Conservation (phyloP, 1,140 invertebrate species). For the Nasonia giraulti region DNA sequence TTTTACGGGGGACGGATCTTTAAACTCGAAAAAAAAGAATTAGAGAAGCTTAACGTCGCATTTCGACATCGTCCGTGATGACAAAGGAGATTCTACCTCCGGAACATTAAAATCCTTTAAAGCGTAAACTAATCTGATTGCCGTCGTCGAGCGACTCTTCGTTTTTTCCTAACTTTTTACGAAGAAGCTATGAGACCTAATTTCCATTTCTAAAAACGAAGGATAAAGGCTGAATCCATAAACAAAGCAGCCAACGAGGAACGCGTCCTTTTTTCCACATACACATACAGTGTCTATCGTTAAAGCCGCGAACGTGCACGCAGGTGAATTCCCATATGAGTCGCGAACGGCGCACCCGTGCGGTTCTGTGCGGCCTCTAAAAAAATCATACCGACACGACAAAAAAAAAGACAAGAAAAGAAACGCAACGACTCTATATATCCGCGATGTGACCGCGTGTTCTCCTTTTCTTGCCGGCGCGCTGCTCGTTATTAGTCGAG, state of each 20-base stretch:
- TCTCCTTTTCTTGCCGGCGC: neutral
- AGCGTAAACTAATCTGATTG: no score
- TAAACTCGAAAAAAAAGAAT: no score
- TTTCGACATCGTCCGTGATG: no score
- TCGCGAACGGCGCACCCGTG: neutral
- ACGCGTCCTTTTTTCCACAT: neutral
- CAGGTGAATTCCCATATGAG: constrained; percentile 7
- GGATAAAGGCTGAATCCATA: neutral
- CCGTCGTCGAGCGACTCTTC: no score
- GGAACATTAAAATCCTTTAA: no score
- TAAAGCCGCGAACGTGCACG: neutral
- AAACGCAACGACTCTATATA: neutral
- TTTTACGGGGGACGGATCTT: no score
- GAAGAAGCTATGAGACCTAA: no score
- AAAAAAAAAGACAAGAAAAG: neutral
- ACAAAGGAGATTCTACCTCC: no score
- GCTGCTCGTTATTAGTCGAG: neutral
- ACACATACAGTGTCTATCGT: no score
- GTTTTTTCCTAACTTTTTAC: no score
- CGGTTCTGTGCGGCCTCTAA: neutral
- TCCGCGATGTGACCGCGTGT: neutral
- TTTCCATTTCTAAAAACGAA: neutral
- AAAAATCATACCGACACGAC: no score
- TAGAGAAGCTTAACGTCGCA: no score
- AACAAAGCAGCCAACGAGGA: neutral